These are phyloP conservation scores for Gracilinanus agilis DNA, from an alignment of 2,113 vertebrate species.

Conservation along the genomic window DNA sequence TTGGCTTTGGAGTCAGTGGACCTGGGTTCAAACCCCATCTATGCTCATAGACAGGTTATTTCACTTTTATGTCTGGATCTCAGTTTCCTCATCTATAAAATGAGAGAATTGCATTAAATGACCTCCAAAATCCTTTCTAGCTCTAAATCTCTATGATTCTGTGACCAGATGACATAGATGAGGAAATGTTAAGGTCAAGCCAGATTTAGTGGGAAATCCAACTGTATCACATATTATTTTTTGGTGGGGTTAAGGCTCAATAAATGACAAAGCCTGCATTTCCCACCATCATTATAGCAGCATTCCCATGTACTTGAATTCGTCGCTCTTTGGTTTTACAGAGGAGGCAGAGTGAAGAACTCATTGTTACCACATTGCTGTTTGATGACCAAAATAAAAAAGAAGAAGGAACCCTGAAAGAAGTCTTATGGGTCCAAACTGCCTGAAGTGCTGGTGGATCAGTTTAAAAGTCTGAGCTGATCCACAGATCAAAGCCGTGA, in stretches of 20 bases:
- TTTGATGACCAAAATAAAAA: background rate
- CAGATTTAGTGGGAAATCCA: background rate
- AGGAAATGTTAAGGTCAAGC: background rate
- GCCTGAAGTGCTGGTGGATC: slow-evolving; percentile 1
- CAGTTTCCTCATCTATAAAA: background rate
- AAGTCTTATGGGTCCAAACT: background rate
- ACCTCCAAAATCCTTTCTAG: background rate
- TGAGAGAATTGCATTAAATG: background rate
- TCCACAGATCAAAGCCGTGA: slow-evolving; percentile 9
- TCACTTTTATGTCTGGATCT: background rate
- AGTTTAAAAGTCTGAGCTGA: slow-evolving; percentile 56
- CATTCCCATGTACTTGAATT: background rate
- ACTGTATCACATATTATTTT: background rate
- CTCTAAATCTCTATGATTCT: background rate
- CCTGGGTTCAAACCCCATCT: background rate
- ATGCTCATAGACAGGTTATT: background rate
- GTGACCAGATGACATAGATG: background rate
- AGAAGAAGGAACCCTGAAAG: background rate
- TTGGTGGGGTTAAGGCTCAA: background rate
- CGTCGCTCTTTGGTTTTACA: background rate
- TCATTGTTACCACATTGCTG: background rate
- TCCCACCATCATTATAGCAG: background rate
- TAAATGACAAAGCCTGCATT: background rate
- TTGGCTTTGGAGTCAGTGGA: background rate
- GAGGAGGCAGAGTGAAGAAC: background rate